phyloP scores from a whole-genome alignment of 1,140 invertebrate genomes.

The Micrasema longulum region DNA sequence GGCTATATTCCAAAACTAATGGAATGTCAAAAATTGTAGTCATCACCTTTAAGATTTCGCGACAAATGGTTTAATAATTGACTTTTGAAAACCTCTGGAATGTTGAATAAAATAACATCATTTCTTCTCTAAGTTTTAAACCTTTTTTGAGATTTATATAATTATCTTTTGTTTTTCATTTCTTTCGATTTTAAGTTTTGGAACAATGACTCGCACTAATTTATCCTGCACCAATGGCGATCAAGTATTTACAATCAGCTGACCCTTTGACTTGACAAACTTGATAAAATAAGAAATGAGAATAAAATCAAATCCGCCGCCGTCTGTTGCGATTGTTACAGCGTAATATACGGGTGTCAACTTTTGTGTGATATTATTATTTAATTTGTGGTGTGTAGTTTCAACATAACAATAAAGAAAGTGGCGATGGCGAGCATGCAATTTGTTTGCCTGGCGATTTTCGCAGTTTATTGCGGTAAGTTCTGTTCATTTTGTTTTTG shows the following conservation, averaged over 20 bases:
- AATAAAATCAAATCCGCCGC: too few relatives aligned
- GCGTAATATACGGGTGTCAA: conserved; percentile 22
- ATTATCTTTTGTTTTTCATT: not conserved
- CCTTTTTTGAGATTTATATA: not conserved
- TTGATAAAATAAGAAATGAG: too few relatives aligned
- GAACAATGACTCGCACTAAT: not conserved
- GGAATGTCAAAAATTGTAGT: too few relatives aligned
- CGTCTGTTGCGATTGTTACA: too few relatives aligned
- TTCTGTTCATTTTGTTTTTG: not conserved
- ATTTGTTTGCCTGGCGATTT: conserved; percentile 40
- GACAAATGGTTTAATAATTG: too few relatives aligned
- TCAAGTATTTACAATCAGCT: conserved; percentile 20
- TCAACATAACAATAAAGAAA: conserved; percentile 4
- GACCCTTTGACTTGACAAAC: conserved; percentile 33
- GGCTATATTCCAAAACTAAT: too few relatives aligned
- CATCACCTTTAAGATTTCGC: too few relatives aligned
- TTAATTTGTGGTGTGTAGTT: conserved; percentile 21
- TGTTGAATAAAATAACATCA: too few relatives aligned
- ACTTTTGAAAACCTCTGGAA: too few relatives aligned
- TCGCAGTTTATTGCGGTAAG: conserved; percentile 43
- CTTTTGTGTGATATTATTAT: not conserved
- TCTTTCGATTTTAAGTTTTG: not conserved
- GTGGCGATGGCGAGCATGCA: conserved; percentile 33
- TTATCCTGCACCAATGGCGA: conserved; percentile 18
- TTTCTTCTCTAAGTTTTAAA: too few relatives aligned